These are phyloP conservation scores for Platynereis dumerilii DNA, from an alignment of 2,888 invertebrate species.

Conservation along the genomic window DNA sequence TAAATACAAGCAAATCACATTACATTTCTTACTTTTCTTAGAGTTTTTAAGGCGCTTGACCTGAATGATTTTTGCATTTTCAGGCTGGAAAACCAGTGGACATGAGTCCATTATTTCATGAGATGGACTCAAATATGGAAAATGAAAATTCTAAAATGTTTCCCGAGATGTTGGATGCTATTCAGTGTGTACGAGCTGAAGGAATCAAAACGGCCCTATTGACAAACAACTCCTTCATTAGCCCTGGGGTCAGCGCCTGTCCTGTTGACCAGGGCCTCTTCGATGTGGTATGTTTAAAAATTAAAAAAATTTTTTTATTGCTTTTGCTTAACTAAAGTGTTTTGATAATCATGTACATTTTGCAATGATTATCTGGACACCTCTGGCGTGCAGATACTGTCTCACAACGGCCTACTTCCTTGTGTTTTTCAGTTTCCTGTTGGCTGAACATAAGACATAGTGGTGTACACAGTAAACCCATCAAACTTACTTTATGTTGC, in stretches of 20 bases:
- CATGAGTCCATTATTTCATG: not conserved
- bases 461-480: no score
- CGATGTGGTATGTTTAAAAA: constrained; percentile 54
- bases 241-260: constrained; percentile 9
- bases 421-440: no score
- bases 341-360: no score
- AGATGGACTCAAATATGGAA: no score
- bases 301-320: not conserved
- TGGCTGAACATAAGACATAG: no score
- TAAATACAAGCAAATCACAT: no score
- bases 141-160: constrained; percentile 30
- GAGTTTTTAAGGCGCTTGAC: no score
- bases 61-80: constrained; percentile 2
- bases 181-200: constrained; percentile 56
- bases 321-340: not conserved
- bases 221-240: constrained; percentile 64
- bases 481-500: no score
- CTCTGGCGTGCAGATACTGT: no score
- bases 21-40: no score
- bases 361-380: no score
- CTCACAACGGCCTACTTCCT: no score
- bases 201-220: constrained; percentile 64
- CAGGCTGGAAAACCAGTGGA: not conserved
- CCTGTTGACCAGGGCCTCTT: constrained; percentile 52
- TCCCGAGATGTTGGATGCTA: constrained; percentile 56